phyloP scores from a whole-genome alignment of 2,797 vertebrate genomes.

The Sebastes elongatus region DNA sequence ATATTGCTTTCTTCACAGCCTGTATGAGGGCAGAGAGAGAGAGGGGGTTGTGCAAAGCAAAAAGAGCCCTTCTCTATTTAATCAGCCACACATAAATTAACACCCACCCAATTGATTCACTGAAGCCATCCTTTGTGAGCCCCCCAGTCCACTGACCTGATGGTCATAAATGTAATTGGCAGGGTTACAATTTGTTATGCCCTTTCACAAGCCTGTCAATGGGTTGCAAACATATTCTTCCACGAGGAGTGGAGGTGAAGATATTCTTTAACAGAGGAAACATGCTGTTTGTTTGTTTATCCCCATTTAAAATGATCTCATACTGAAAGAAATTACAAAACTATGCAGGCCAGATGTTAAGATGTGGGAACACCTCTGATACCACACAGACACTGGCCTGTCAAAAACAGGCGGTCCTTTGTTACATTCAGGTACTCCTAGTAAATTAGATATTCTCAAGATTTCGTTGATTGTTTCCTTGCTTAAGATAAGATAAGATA shows the following conservation, averaged over 20 bases:
- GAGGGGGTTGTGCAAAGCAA: conserved; percentile 21
- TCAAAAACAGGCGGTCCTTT: conserved; percentile 57
- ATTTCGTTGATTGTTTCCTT: neutral
- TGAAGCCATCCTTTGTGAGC: conserved; percentile 55
- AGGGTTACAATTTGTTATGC: conserved; percentile 41
- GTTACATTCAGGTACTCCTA: conserved; percentile 14
- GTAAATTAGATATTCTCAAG: neutral
- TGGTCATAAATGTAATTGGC: conserved; percentile 66
- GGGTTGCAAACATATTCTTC: neutral
- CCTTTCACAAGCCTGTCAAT: conserved; percentile 50
- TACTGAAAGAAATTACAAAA: neutral
- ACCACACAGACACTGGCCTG: conserved; percentile 23
- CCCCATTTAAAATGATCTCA: neutral
- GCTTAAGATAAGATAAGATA: no score
- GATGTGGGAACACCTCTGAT: conserved; percentile 20
- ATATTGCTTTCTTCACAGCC: conserved; percentile 23
- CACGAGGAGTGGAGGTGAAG: neutral
- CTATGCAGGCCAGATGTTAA: conserved; percentile 27
- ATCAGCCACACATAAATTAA: conserved; percentile 69
- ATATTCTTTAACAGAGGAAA: neutral
- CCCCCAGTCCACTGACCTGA: conserved; percentile 52
- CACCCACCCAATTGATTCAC: conserved; percentile 54
- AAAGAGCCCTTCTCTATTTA: conserved; percentile 44
- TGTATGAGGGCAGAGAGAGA: neutral
- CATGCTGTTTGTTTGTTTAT: neutral